Percentiles rank a stretch among this genome's conserved stretches.
Conservation (phyloP, 2,113 vertebrate genomes). For the Oncorhynchus gorbuscha region DNA sequence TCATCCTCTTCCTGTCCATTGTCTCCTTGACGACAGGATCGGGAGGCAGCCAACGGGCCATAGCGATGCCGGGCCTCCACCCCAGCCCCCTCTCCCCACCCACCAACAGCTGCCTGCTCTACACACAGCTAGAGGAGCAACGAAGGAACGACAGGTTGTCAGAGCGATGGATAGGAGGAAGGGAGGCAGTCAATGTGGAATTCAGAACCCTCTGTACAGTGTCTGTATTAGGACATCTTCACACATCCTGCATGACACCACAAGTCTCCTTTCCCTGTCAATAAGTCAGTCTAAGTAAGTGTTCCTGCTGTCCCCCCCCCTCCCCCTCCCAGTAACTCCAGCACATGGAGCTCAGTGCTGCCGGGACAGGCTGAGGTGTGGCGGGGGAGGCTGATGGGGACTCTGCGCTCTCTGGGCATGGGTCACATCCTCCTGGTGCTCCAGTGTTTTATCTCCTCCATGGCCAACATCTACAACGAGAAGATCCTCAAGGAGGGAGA, state of each 20-base stretch:
- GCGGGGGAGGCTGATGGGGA: constrained; percentile 74
- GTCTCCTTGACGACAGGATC: constrained; percentile 84
- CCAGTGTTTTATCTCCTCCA: constrained; percentile 91
- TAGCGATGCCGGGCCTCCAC: constrained; percentile 78
- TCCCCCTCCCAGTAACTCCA: constrained; percentile 35
- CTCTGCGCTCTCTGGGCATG: constrained; percentile 77
- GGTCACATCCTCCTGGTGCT: constrained; percentile 88
- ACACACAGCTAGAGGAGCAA: constrained; percentile 64
- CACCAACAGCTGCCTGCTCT: constrained; percentile 86
- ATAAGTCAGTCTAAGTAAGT: background rate
- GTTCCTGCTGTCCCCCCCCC: background rate
- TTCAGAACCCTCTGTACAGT: background rate
- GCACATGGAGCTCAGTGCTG: constrained; percentile 26
- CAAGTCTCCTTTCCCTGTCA: background rate
- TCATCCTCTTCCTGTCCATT: constrained; percentile 91
- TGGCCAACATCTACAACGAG: constrained; percentile 98
- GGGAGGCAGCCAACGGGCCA: constrained; percentile 71
- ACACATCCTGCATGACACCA: too few species aligned
- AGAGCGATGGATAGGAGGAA: background rate
- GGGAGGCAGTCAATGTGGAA: background rate
- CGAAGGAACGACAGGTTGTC: constrained; percentile 67
- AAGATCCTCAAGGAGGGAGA: constrained; percentile 95
- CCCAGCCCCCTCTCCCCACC: constrained; percentile 75
- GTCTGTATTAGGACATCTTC: background rate
- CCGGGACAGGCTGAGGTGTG: constrained; percentile 72